Conservation (phyloP, 1,140 invertebrate genomes). For the Parasteatoda tepidariorum region DNA sequence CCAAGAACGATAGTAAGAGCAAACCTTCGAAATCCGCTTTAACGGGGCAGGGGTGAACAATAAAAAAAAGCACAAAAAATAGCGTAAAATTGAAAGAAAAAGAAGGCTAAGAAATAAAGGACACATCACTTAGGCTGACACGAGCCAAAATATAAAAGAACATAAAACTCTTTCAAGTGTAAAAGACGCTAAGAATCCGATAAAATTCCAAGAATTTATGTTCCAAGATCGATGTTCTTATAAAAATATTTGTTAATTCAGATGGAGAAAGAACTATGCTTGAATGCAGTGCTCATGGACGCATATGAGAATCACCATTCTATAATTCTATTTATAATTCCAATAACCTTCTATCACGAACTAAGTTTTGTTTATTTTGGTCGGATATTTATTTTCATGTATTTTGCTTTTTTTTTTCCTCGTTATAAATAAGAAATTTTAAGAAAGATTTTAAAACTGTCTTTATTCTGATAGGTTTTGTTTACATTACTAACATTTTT, state of each 20-base stretch:
- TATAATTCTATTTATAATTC: constrained; percentile 44
- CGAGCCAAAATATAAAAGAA: constrained; percentile 3
- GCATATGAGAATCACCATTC: neutral
- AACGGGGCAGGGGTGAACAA: neutral
- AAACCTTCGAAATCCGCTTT: constrained; percentile 43
- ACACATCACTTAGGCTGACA: constrained; percentile 6
- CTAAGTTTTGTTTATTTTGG: too few relatives aligned
- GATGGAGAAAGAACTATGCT: constrained; percentile 9
- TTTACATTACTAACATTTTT: neutral
- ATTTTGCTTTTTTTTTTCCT: too few relatives aligned
- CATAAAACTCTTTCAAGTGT: neutral
- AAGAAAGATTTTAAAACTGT: neutral
- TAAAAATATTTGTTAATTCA: constrained; percentile 47
- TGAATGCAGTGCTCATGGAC: neutral
- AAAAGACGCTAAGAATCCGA: neutral
- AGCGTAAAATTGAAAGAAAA: too few relatives aligned
- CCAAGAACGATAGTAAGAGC: constrained; percentile 1
- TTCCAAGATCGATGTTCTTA: constrained; percentile 14
- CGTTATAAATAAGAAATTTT: too few relatives aligned
- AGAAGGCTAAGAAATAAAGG: neutral
- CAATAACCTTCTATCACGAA: too few relatives aligned
- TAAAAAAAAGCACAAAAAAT: too few relatives aligned
- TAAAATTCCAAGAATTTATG: constrained; percentile 19
- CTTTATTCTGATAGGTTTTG: neutral
- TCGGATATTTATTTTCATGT: too few relatives aligned